phyloP scores from a whole-genome alignment of 2,888 invertebrate genomes.

The Euproctis similis region DNA sequence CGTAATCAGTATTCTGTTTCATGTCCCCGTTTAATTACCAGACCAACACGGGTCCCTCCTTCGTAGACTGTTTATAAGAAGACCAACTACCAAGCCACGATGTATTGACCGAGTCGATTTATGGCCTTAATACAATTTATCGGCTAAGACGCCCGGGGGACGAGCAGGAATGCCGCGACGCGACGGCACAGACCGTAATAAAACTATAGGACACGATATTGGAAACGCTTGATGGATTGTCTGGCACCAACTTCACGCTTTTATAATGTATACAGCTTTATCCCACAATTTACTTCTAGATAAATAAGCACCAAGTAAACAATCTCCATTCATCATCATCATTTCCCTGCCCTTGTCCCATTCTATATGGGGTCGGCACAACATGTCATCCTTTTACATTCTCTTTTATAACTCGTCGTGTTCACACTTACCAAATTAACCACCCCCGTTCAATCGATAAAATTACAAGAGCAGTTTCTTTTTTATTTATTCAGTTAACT shows the following conservation, averaged over 20 bases:
- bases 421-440: too few relatives aligned
- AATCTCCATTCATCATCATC: too few relatives aligned
- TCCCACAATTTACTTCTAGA: too few relatives aligned
- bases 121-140: slow-evolving; percentile 29
- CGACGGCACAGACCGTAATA: slow-evolving; percentile 23
- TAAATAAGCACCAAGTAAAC: too few relatives aligned
- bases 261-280: too few relatives aligned
- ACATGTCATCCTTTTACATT: too few relatives aligned
- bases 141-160: slow-evolving; percentile 23
- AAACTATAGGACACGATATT: slow-evolving; percentile 15
- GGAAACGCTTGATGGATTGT: slow-evolving; percentile 5
- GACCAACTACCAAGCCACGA: slow-evolving; percentile 2
- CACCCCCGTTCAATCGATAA: too few relatives aligned
- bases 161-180: slow-evolving; percentile 35
- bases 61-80: background rate
- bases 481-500: too few relatives aligned
- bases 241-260: background rate
- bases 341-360: too few relatives aligned
- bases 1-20: background rate
- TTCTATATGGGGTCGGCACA: too few relatives aligned
- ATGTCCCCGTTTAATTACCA: background rate
- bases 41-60: slow-evolving; percentile 1
- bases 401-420: too few relatives aligned
- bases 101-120: slow-evolving; percentile 20
- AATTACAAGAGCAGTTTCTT: too few relatives aligned